Percentiles rank a stretch among this genome's conserved stretches.
These are phyloP conservation scores for Lapara coniferarum DNA, from an alignment of 2,888 invertebrate genomes.

Conservation along the genomic window DNA sequence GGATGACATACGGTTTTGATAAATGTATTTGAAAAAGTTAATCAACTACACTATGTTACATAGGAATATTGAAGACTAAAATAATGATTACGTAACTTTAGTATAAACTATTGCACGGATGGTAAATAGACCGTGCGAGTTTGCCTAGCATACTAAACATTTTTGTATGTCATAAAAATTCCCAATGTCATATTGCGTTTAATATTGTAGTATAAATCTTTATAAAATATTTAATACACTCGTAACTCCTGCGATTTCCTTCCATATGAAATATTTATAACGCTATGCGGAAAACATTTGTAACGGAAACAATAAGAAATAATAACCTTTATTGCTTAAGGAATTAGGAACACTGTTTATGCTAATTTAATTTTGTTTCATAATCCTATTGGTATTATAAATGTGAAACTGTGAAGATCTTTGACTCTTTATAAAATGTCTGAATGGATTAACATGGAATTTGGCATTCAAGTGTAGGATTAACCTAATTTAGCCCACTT, in stretches of 20 bases:
- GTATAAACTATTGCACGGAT: not conserved
- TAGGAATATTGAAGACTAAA: too few species aligned
- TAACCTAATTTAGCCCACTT: too few species aligned
- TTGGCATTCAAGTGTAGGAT: too few species aligned
- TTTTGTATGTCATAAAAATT: not conserved
- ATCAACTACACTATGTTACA: too few species aligned
- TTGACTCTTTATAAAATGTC: too few species aligned
- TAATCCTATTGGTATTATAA: not conserved
- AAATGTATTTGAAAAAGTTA: too few species aligned
- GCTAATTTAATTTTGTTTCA: constrained; percentile 1
- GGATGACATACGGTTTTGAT: too few species aligned
- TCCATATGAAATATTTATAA: not conserved
- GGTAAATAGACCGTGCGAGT: too few species aligned
- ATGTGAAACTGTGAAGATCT: too few species aligned
- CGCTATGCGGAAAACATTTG: not conserved
- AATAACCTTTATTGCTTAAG: constrained; percentile 11
- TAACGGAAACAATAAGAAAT: constrained; percentile 10
- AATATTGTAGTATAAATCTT: not conserved
- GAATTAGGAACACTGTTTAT: not conserved
- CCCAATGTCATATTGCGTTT: not conserved
- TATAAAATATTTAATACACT: constrained; percentile 2
- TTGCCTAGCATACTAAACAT: too few species aligned
- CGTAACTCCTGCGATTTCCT: not conserved
- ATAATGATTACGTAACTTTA: too few species aligned
- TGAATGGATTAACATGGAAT: too few species aligned